phyloP scores from a whole-genome alignment of 2,888 invertebrate genomes.

The Andrena chrysosceles region DNA sequence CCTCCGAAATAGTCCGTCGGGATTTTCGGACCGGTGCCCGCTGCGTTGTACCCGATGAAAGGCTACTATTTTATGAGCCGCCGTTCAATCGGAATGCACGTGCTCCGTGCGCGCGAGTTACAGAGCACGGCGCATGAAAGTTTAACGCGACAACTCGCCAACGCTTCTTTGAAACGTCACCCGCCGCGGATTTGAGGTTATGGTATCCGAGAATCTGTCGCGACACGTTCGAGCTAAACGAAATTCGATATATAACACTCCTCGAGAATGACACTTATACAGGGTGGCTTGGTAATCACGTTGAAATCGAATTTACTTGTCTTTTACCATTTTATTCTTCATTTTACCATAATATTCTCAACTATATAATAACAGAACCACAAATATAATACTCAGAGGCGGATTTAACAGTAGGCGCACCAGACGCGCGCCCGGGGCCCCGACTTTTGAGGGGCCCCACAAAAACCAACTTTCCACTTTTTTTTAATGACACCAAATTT shows the following conservation, averaged over 20 bases:
- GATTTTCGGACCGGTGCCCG: conserved; percentile 36
- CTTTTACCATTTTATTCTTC: no score
- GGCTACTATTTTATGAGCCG: conserved; percentile 48
- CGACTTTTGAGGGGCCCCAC: no score
- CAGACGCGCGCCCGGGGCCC: no score
- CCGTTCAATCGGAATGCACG: conserved; percentile 41
- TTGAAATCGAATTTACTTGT: no score
- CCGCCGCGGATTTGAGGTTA: neutral
- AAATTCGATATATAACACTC: neutral
- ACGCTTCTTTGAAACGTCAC: conserved; percentile 8
- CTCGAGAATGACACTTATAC: no score
- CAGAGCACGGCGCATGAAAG: conserved; percentile 55
- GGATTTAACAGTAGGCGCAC: no score
- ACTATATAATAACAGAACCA: no score
- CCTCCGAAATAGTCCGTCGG: conserved; percentile 56
- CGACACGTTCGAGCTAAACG: neutral
- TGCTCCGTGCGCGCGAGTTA: conserved; percentile 47
- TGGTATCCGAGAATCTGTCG: conserved; percentile 4
- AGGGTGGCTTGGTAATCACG: no score
- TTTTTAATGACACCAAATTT: no score
- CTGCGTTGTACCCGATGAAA: conserved; percentile 61
- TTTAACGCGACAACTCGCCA: conserved; percentile 40
- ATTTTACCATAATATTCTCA: no score
- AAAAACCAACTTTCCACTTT: no score
- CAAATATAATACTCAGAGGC: no score